These are phyloP conservation scores for Tipula lateralis DNA, from an alignment of 2,888 invertebrate genomes.

Conservation along the genomic window DNA sequence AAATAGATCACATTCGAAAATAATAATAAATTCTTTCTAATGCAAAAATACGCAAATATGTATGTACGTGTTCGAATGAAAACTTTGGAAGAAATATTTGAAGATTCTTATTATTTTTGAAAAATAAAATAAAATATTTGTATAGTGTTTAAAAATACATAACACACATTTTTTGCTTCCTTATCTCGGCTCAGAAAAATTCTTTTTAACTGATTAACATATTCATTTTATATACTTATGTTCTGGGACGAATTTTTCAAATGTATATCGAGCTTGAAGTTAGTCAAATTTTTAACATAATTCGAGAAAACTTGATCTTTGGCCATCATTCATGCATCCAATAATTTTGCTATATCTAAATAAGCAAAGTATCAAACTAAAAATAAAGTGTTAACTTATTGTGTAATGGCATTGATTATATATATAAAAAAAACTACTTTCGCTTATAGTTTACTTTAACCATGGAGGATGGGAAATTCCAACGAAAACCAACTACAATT, in stretches of 20 bases:
- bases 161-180: background rate
- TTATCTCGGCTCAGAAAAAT: background rate
- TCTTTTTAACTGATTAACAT: background rate
- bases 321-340: too few species aligned
- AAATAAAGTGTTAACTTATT: background rate
- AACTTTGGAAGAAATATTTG: background rate
- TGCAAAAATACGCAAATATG: background rate
- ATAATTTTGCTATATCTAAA: too few species aligned
- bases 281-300: background rate
- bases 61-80: background rate
- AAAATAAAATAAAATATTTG: background rate
- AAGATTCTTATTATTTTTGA: background rate
- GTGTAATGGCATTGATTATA: background rate
- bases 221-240: background rate
- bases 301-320: too few species aligned
- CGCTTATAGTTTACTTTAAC: background rate
- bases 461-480: background rate
- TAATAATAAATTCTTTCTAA: background rate
- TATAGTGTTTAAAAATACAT: background rate
- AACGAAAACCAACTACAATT: background rate
- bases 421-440: background rate
- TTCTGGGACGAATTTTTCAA: background rate
- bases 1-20: background rate
- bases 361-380: background rate
- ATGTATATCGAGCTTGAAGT: background rate